phyloP scores from a whole-genome alignment of 2,113 vertebrate species.

The Upupa epops region DNA sequence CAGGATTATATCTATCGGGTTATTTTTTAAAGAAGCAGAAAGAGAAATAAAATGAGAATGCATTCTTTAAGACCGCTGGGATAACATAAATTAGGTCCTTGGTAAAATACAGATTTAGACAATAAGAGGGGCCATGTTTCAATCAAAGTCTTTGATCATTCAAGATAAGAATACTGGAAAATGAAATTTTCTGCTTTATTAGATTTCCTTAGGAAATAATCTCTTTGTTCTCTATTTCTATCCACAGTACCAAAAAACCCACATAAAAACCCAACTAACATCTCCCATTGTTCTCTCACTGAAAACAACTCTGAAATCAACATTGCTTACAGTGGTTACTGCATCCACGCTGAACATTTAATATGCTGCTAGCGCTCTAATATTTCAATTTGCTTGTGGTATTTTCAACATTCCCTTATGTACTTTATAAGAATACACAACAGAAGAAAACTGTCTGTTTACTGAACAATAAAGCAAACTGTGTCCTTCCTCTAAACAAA shows the following conservation, averaged over 20 bases:
- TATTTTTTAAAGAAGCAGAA: neutral
- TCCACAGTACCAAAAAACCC: neutral
- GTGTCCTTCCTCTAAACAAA: neutral
- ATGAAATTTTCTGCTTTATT: neutral
- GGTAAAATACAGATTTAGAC: neutral
- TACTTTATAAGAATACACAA: neutral
- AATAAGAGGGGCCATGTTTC: neutral
- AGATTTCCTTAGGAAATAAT: neutral
- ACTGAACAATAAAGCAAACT: neutral
- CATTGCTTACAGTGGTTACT: neutral
- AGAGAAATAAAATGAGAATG: neutral
- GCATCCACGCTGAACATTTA: neutral
- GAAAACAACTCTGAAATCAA: neutral
- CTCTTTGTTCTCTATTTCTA: neutral
- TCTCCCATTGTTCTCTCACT: neutral
- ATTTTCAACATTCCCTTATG: neutral
- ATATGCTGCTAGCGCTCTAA: neutral
- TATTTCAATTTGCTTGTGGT: neutral
- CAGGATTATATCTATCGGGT: neutral
- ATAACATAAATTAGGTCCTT: neutral
- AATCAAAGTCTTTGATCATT: neutral
- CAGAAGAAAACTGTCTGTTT: neutral
- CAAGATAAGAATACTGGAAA: neutral
- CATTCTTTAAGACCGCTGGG: neutral
- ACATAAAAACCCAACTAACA: neutral